A percentile compares a stretch with the other conserved stretches of the same genome.
Conservation (phyloP, 2,797 vertebrate genomes). For the Sebastolobus alascanus region DNA sequence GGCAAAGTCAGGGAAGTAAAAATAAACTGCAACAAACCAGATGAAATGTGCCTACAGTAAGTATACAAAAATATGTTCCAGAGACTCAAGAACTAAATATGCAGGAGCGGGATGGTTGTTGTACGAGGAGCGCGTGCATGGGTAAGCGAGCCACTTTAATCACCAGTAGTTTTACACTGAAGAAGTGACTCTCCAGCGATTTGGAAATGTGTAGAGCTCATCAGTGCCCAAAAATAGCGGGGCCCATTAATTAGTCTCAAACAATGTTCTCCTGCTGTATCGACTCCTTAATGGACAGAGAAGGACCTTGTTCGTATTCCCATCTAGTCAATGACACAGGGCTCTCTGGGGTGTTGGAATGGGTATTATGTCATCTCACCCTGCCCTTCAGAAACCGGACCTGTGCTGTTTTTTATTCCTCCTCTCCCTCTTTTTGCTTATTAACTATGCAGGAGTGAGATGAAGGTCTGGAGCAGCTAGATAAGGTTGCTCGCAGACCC, state of each 20-base stretch:
- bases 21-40: not conserved
- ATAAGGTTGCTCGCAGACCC: slow-evolving; percentile 74
- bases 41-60: slow-evolving; percentile 6
- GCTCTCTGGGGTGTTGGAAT: slow-evolving; percentile 75
- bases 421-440: slow-evolving; percentile 73
- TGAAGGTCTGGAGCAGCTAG: slow-evolving; percentile 72
- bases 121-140: slow-evolving; percentile 3
- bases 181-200: slow-evolving; percentile 78
- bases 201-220: slow-evolving; percentile 80
- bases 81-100: slow-evolving; percentile 18
- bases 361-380: slow-evolving; percentile 84
- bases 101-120: not conserved
- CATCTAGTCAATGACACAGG: slow-evolving; percentile 83
- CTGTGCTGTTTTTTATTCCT: slow-evolving; percentile 67
- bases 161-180: slow-evolving; percentile 74
- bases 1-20: slow-evolving; percentile 29
- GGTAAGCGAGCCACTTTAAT: slow-evolving; percentile 75
- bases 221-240: slow-evolving; percentile 79
- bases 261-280: slow-evolving; percentile 85
- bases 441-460: slow-evolving; percentile 85
- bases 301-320: slow-evolving; percentile 84
- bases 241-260: slow-evolving; percentile 87
- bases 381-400: slow-evolving; percentile 84
- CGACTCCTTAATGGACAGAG: slow-evolving; percentile 88
- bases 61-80: slow-evolving; percentile 16